Evolutionary conservation across 1,140 invertebrate species (phyloP).

Genomic region (Wiebesia pumilae): DNA sequence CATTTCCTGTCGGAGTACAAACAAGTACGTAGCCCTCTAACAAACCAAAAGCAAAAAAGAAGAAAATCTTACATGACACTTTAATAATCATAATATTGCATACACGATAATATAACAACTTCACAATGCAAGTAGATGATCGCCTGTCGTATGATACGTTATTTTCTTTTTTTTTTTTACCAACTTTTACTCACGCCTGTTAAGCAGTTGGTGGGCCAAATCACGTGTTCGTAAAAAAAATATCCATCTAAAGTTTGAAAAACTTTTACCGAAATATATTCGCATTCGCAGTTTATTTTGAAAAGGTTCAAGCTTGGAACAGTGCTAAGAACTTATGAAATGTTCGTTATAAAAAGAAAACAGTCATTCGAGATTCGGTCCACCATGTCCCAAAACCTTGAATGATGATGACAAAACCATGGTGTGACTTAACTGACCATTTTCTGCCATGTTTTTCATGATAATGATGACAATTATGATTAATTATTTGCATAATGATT

Average conservation of each 20-base stretch:
- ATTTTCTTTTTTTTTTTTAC: constrained; percentile 65
- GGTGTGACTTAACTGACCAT: constrained; percentile 39
- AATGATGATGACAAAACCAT: constrained; percentile 45
- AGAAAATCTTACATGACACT: constrained; percentile 38
- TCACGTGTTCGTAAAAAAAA: neutral
- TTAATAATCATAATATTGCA: constrained; percentile 28
- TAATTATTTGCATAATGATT: constrained; percentile 30
- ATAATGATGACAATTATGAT: constrained; percentile 33
- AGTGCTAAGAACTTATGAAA: neutral
- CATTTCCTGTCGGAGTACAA: constrained; percentile 79
- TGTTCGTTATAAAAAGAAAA: neutral
- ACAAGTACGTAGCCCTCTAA: constrained; percentile 78
- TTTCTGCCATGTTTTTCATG: constrained; percentile 39
- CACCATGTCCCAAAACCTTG: constrained; percentile 31
- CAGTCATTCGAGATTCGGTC: constrained; percentile 19
- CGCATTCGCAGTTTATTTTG: neutral
- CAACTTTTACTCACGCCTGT: constrained; percentile 65
- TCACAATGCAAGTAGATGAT: constrained; percentile 62
- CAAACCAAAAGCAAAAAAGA: constrained; percentile 49
- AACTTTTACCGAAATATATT: neutral
- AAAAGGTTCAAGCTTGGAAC: neutral
- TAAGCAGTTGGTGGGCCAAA: constrained; percentile 42
- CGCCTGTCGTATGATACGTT: constrained; percentile 72
- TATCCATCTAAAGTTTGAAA: neutral
- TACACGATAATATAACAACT: constrained; percentile 38